Conservation (phyloP, 1,140 invertebrate species). For the Dinothrombium tinctorium region DNA sequence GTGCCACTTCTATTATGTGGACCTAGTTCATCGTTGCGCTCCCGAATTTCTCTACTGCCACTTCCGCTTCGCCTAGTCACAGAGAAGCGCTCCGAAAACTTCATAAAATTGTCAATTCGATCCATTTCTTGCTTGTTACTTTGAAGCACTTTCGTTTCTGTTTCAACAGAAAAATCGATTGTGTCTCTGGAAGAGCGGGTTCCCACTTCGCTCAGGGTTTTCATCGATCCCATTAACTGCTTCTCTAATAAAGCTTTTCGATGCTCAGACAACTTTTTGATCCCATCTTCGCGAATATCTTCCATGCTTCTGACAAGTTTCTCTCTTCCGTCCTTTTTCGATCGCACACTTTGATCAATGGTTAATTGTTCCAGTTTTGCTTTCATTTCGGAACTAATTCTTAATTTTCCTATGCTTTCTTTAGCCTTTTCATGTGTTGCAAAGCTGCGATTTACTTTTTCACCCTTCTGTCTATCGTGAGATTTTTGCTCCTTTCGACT, state of each 20-base stretch:
- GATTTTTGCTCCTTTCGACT: too few species aligned
- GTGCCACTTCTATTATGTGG: constrained; percentile 10
- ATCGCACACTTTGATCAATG: constrained; percentile 43
- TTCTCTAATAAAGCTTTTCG: constrained; percentile 56
- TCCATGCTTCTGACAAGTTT: constrained; percentile 21
- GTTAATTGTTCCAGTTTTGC: constrained; percentile 57
- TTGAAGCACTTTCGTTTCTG: too few species aligned
- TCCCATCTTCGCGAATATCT: constrained; percentile 25
- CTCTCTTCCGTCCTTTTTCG: constrained; percentile 9
- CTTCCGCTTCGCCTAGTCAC: background rate
- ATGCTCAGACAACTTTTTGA: constrained; percentile 50
- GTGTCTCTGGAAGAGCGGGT: too few species aligned
- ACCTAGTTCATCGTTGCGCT: constrained; percentile 15
- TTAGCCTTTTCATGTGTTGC: constrained; percentile 25
- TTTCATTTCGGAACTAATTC: constrained; percentile 73
- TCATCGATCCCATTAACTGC: constrained; percentile 36
- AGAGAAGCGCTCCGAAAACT: background rate
- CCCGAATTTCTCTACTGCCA: constrained; percentile 13
- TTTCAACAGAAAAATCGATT: too few species aligned
- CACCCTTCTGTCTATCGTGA: background rate
- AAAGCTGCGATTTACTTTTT: constrained; percentile 3
- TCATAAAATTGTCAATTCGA: background rate
- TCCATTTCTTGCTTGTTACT: too few species aligned
- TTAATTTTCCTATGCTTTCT: constrained; percentile 66
- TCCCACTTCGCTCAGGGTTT: constrained; percentile 10